Base-by-base conservation (phyloP, 2,888 invertebrate genomes). In the Dinocampus coccinellae region DNA sequence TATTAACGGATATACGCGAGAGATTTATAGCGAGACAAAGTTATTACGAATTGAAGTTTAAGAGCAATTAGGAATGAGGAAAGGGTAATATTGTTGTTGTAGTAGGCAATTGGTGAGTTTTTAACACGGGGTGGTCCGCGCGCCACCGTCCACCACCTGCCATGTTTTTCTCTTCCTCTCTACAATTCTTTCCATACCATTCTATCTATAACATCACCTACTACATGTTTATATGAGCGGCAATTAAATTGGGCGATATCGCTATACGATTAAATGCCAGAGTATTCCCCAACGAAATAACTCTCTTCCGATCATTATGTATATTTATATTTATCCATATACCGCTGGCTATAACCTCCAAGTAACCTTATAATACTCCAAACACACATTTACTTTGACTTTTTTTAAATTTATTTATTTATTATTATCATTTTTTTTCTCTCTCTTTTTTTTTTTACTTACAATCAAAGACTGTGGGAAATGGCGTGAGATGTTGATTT, bases 161-260 rank as follows among this genome's bases (percentile, higher is more conserved):
- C 42, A 29, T 16, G n/a, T 58, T 4, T n/a, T n/a, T n/a, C n/a
- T 39, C 39, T 39, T 39, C 39, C 39, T 29, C 39, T 39, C 4
- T 2, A 13, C 2, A 10, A 11, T 11, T n/a, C 39, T n/a, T 2
- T 39, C n/a, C 39, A 39, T n/a, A 3, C n/a, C n/a, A 39, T n/a
- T 11, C 39, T 3, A 39, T 39, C 39, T 39, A 39, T 39, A 39
- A n/a, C 39, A 39, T 39, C 39, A 39, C 39, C n/a, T 39, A 36
- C 36, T n/a, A n/a, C 39, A n/a, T n/a, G 22, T 52, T 33, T 22
- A 11, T 47, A 33, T 29, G 34, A 22, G 22, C 26, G 61, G 24
- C 62, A 69, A 69, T 69, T 69, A 69, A 69, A 69, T 61, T 69
- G 61, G 61, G 22, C 69, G 39, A 61, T 69, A 53, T 64, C 20